Conservation (phyloP, 2,797 vertebrate species). For the Netta rufina region DNA sequence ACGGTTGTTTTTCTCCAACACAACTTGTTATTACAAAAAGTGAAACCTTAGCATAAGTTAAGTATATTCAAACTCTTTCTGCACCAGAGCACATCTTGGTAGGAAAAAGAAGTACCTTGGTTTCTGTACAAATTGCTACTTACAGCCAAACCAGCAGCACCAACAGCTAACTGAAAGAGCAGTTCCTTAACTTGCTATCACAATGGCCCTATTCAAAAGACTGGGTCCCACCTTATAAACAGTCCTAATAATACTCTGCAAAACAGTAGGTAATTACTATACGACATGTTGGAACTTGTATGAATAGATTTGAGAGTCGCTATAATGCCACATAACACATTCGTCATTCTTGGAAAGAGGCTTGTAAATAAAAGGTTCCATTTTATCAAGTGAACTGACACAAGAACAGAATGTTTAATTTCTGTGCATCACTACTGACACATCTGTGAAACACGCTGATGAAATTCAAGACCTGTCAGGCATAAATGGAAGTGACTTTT, state of each 20-base stretch:
- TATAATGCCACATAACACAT: neutral
- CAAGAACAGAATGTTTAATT: neutral
- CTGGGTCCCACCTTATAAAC: neutral
- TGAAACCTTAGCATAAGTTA: neutral
- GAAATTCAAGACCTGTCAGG: neutral
- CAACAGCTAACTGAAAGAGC: neutral
- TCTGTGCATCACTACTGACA: neutral
- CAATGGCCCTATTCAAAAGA: neutral
- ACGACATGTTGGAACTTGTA: neutral
- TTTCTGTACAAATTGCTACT: neutral
- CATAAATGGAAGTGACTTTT: neutral
- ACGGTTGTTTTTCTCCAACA: neutral
- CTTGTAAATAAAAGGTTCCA: neutral
- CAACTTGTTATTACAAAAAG: neutral
- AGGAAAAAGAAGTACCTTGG: neutral
- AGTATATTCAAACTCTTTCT: neutral
- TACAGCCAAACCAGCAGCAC: neutral
- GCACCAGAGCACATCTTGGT: neutral
- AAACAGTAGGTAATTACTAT: neutral
- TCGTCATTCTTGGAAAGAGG: neutral
- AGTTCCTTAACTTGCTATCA: neutral
- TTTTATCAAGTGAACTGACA: neutral
- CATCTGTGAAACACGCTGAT: rapidly evolving
- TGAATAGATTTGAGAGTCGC: neutral
- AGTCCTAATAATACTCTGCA: neutral